Base-by-base conservation (phyloP, 2,113 vertebrate genomes). In the Cygnus buccinator region DNA sequence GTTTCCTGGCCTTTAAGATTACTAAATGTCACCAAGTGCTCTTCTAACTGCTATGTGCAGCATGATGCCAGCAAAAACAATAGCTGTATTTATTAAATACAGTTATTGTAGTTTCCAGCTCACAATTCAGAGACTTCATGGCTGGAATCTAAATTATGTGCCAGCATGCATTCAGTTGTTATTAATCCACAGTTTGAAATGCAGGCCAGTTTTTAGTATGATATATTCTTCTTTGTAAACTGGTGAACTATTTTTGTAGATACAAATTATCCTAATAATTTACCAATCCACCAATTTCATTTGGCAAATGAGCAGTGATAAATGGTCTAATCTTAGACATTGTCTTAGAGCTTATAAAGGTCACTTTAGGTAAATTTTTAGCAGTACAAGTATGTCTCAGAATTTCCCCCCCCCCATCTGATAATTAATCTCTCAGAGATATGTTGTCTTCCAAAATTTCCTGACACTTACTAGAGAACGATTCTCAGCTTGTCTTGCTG, bases 61-160 rank as follows among this genome's bases (percentile, higher is more conserved):
- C 41, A 20, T 2, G 11, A 89, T 43, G 89, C 96, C 96, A 97
- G 87, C 70, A 94, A 95, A 96, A 96, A 96, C 96, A 97, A 93
- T 91, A 94, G 94, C 63, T 67, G 71, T 37, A 94, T 90, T 94
- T 96, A 86, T 84, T 83, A 94, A 95, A 94, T 89, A 87, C 33
- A 50, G 95, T 95, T 89, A 91, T 48, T 92, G 79, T 14, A 41
- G 58, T 59, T 97, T 93, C 84, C 91, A 94, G 71, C 85, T 95
- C 48, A 81, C 85, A 84, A 44, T 94, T 91, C 76, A 75, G 83
- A 93, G 75, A 58, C 76, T 94, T 87, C 91, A 74, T 58, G 70
- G 80, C 41, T 95, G 91, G 80, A 96, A 97, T 94, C 71, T 89
- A 74, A 93, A 81, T 84, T 88, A 72, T 54, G 72, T 84, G 85